These are phyloP conservation scores for Spizella passerina DNA, from an alignment of 2,797 vertebrate genomes.

Conservation along the genomic window DNA sequence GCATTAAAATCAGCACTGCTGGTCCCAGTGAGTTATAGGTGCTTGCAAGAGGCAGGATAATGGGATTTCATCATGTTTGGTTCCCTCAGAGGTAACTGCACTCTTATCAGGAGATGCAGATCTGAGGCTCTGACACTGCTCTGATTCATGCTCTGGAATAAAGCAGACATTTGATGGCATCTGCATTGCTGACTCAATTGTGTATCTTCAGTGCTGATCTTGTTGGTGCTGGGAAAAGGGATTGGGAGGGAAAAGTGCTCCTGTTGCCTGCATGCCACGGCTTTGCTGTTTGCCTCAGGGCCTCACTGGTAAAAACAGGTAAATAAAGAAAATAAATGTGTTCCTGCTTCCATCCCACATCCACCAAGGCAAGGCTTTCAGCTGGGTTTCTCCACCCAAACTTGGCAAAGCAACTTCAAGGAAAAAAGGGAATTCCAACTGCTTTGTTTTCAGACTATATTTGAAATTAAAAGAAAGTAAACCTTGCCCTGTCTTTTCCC, in stretches of 20 bases:
- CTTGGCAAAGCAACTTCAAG: neutral
- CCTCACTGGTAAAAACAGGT: neutral
- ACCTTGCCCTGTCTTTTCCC: neutral
- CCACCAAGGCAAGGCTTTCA: neutral
- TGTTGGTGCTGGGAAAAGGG: neutral
- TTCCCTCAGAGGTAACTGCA: neutral
- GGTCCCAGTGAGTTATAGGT: neutral
- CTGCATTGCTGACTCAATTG: conserved; percentile 43
- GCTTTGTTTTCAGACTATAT: rapidly evolving
- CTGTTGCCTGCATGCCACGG: rapidly evolving
- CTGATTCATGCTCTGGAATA: conserved; percentile 4
- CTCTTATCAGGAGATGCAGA: neutral
- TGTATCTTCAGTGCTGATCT: neutral
- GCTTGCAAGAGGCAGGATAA: neutral
- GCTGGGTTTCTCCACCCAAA: neutral
- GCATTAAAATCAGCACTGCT: neutral
- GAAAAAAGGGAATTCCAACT: neutral
- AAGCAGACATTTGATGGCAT: conserved; percentile 18
- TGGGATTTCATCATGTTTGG: neutral
- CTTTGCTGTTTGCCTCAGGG: neutral
- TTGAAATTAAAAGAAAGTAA: neutral
- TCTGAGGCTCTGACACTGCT: neutral
- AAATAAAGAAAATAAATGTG: neutral
- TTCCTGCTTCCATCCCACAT: neutral
- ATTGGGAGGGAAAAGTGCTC: neutral